Evolutionary conservation across 1,140 invertebrate species (phyloP), one percentile per base, ranked within the genome.

Genomic region (Caenorhabditis remanei): DNA sequence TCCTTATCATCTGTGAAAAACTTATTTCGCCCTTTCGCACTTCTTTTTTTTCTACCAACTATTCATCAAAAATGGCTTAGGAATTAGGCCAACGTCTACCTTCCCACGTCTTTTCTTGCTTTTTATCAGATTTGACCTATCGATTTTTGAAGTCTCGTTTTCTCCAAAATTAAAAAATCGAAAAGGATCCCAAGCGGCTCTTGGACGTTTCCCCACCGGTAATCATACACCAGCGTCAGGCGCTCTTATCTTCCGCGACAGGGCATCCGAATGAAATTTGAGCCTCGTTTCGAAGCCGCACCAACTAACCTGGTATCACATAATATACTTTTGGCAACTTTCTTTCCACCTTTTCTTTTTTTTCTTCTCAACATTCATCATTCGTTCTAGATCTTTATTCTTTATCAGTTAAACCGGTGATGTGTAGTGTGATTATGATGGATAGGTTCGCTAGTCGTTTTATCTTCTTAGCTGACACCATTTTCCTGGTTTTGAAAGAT

Each of bases 211-310:
- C 71, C 46, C 71, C 71, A 79, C 71, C 71, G 71, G 71, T 79
- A 79, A 79, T 79, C 43, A 79, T 79, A 79, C 71, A 79, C 71
- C 71, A 79, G 71, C 71, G 71, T 79, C 71, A 79, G 71, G 46
- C 43, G 71, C 71, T 79, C 71, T 50, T 79, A 79, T 79, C 71
- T 79, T 79, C 71, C 71, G 71, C 71, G 71, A 79, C 71, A 79
- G 71, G 71, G 71, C 71, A 79, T 79, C 71, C 71, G 71, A 79
- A 79, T 79, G 71, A 79, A 79, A 79, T 79, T 79, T 79, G 71
- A 79, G 71, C 46, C 46, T 9, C 71, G 71, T 79, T 79, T 79
- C 71, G 71, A 79, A 79, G 71, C 71, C 46, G 71, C 71, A 79
- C 71, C 71, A 79, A 46, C 71, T 79, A 79, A 79, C 71, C 71